Base-by-base conservation (phyloP, 2,113 vertebrate species). In the Atherinomorus stipes region DNA sequence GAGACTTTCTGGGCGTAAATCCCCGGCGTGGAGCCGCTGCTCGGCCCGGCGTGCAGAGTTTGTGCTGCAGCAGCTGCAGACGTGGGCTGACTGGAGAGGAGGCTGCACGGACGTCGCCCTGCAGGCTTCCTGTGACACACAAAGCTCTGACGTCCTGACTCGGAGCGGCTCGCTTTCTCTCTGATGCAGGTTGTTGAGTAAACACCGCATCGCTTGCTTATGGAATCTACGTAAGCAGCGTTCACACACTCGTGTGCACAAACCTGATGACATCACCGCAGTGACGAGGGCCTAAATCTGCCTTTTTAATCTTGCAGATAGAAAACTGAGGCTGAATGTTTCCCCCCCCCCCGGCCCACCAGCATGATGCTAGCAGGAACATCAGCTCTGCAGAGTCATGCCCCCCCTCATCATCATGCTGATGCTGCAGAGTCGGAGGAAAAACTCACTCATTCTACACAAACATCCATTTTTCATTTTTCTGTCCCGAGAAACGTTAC, bases 71-170 rank as follows among this genome's bases (percentile, higher is more conserved):
- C 88, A 87, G 82, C 74, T 59, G 45, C 25, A 47, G 18, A 51
- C 2, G 64, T 51, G 56, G 76, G 53, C 47, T 65, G 59, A 67
- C 47, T 73, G 53, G 62, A 65, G 62, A 76, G 12, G 54, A 38
- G 13, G 71, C 28, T 3, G n/a, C 23, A 37, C 25, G n/a, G n/a
- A n/a, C n/a, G n/a, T n/a, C n/a, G n/a, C 26, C n/a, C 53, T 7
- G 57, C 62, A 71, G 52, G 69, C 77, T 88, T 93, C 87, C 88
- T 89, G 85, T 93, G 88, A 90, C 81, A 74, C 18, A 38, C 37
- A 11, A 74, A 3, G 22, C 21, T 19, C 4, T 25, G 22, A 80
- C 81, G 64, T 65, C 56, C 71, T 78, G 64, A 58, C 76, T 53
- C 22, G 79, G 34, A 72, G 5, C 18, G 19, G 63, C n/a, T 49